Base-by-base conservation (phyloP, 2,797 vertebrate genomes). In the Coccyzus lansbergi region DNA sequence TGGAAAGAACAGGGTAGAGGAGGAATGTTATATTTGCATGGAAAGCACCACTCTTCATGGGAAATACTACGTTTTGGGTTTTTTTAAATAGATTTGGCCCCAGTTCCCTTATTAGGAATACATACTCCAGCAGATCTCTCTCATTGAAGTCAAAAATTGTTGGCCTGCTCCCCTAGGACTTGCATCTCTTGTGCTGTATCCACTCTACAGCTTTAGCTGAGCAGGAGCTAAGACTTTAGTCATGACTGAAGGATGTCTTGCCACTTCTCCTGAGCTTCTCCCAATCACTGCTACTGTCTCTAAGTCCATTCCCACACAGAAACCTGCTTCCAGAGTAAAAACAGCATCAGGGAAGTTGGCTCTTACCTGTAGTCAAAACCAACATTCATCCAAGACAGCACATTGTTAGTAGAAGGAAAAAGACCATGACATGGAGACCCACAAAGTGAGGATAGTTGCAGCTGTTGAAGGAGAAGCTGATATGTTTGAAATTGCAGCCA, bases 361-460 rank as follows among this genome's bases (percentile, higher is more conserved):
- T 17, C 7, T n/a, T 55, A 10, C 0, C 2, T 13, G 17, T 1
- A 60, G n/a, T 24, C 44, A 48, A 86, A 83, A 29, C 4, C 31
- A 84, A 1, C 49, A 2, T 2, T 22, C 6, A 17, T 13, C 59
- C 40, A 58, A 31, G 51, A 8, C n/a, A 72, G 29, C 22, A 33
- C 0, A 0, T 19, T 58, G 8, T 26, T 62, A 38, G 29, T 21
- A 49, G 52, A 76, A 76, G 17, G 15, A 52, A n/a, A 34, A 75
- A 72, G 19, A 26, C 20, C 0, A 0, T 4, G 13, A n/a, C 17
- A 18, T 7, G 2, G 8, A 86, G 42, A 5, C 13, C 17, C 2
- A 7, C 26, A 29, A 63, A 25, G 9, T 46, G 49, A 46, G 18
- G 15, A 0, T 44, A 62, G 48, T 59, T 70, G 17, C 17, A 78